Evolutionary conservation across 2,113 vertebrate species (phyloP).

Genomic region (Tragelaphus imberbis): DNA sequence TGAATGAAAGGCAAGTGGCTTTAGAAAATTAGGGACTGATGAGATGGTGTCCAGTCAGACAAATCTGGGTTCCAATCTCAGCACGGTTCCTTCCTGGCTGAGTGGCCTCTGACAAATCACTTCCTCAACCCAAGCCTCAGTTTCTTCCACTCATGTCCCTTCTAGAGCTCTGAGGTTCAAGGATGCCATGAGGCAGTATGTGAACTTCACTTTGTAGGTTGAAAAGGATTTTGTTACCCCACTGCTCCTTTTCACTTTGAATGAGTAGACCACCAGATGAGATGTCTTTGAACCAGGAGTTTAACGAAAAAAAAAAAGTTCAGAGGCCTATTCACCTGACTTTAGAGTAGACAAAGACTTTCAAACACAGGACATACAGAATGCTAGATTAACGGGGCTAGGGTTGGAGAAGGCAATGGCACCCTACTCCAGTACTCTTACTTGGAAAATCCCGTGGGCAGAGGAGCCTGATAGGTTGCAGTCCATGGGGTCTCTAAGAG

Average conservation of each 20-base stretch:
- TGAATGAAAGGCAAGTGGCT: slow-evolving; percentile 29
- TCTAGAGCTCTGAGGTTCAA: background rate
- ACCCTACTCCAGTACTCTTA: no score
- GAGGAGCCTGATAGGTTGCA: no score
- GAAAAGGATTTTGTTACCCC: background rate
- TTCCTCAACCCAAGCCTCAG: background rate
- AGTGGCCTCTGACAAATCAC: background rate
- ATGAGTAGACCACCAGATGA: background rate
- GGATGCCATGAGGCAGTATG: background rate
- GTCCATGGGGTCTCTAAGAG: no score
- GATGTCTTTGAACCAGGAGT: background rate
- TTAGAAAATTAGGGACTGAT: background rate
- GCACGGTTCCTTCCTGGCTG: background rate
- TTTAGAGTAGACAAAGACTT: background rate
- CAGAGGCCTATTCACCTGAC: background rate
- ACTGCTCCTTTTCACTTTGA: background rate
- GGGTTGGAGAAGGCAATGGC: background rate
- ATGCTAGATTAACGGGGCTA: background rate
- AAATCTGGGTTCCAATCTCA: background rate
- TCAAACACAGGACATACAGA: background rate
- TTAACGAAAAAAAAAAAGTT: background rate
- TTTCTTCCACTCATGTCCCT: background rate
- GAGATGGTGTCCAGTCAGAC: background rate
- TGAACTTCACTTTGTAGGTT: background rate
- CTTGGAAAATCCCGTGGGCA: no score